Evolutionary conservation across 2,113 vertebrate species (phyloP), one percentile per base, ranked within the genome.

Genomic region (Phocoena phocoena): DNA sequence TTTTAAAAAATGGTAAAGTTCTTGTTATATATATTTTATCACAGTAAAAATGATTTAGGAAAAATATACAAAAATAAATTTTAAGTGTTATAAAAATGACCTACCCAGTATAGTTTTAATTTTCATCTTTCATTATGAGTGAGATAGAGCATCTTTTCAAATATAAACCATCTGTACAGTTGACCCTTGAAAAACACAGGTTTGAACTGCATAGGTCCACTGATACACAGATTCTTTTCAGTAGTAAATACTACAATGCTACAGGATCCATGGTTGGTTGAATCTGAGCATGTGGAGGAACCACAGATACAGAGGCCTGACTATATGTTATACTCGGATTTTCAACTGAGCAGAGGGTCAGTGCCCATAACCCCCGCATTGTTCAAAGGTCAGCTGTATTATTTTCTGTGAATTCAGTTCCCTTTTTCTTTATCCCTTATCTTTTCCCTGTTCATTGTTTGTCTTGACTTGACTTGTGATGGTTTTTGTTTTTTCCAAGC

Each of bases 121-220:
- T 96, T 93, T 84, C n/a, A 88, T 88, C 44, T 90, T 84, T 79
- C 38, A 36, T 94, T 83, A 20, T 85, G 25, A 83, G 31, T 82
- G 47, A 91, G 38, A 85, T 33, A 31, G n/a, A 68, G 23, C 28
- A 91, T 79, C n/a, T 93, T 95, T 73, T 93, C 60, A 81, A 90
- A 73, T 63, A 65, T 41, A 87, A 82, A 71, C 53, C 10, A 3
- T 90, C 81, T 77, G 23, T 87, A 55, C 85, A 58, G 50, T 79
- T 79, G 50, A 36, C 50, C 33, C 50, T 55, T 55, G 50, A 55
- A 79, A 33, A 55, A n/a, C 50, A 36, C 50, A n/a, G 33, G 76
- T 55, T 79, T n/a, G 76, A 55, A 79, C 33, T 79, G 50, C 31
- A 14, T 6, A 2, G 31, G 50, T 55, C 50, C 21, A 33, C 33